Percentiles rank a stretch among this genome's conserved stretches.
Conservation (phyloP, 2,797 vertebrate species). For the Steatocranus sp. region DNA sequence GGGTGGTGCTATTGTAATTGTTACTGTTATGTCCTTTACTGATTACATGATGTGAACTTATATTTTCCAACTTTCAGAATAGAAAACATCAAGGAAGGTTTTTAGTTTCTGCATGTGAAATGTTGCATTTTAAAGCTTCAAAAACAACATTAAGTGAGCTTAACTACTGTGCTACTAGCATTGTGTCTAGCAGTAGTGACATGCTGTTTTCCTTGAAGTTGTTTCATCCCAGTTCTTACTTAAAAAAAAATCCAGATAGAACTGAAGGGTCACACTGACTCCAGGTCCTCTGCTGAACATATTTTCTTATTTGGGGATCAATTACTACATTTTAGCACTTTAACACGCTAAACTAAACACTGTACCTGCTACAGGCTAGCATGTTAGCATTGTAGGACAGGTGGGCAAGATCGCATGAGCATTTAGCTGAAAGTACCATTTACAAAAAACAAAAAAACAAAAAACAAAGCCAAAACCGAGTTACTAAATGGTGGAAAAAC, state of each 20-base stretch:
- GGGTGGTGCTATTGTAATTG: not conserved
- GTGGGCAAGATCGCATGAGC: not conserved
- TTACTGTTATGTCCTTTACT: not conserved
- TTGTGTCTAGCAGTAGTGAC: not conserved
- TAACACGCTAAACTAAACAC: not conserved
- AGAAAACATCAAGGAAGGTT: not conserved
- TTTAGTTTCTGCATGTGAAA: not conserved
- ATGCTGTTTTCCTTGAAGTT: not conserved
- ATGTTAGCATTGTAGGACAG: not conserved
- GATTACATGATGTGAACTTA: not conserved
- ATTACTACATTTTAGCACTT: not conserved
- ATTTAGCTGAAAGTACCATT: not conserved
- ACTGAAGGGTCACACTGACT: not conserved
- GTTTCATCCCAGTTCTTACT: not conserved
- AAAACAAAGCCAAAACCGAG: not conserved
- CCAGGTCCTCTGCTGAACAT: not conserved
- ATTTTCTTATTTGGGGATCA: not conserved
- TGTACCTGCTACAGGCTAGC: not conserved
- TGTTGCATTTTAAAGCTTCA: not conserved
- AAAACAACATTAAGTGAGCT: not conserved
- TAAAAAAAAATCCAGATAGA: not conserved
- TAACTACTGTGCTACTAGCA: not conserved
- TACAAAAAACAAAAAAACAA: not conserved
- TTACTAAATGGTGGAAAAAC: not conserved
- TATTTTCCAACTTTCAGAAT: not conserved